Conservation (phyloP, 2,113 vertebrate genomes). For the Origma solitaria region DNA sequence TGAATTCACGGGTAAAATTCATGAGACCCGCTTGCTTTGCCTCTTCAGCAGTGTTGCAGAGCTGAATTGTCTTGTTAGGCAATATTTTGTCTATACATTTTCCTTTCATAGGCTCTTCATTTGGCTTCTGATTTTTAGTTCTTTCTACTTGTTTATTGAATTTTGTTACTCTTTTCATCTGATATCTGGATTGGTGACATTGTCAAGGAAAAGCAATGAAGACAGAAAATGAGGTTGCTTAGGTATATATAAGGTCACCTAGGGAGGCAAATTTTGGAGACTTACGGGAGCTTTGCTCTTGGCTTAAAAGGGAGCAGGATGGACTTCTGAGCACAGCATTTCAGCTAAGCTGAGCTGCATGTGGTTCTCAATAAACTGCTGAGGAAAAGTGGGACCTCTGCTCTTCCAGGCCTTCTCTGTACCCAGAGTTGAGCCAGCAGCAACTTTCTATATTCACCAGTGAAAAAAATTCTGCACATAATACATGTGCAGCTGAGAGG, state of each 20-base stretch:
- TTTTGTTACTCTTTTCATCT: conserved; percentile 14
- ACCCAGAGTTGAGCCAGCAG: neutral
- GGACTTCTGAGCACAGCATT: neutral
- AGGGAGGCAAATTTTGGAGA: neutral
- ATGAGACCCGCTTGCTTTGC: neutral
- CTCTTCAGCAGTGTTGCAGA: neutral
- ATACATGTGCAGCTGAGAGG: neutral
- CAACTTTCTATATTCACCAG: neutral
- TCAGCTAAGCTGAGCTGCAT: neutral
- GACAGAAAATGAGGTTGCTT: neutral
- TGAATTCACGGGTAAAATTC: neutral
- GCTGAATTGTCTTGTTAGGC: neutral
- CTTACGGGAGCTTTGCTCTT: neutral
- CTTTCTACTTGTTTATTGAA: neutral
- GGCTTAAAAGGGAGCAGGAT: neutral
- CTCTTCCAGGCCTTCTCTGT: neutral
- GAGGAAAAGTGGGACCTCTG: neutral
- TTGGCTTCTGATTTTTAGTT: neutral
- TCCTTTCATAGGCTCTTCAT: neutral
- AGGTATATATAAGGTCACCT: neutral
- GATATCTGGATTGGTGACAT: neutral
- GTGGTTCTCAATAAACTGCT: neutral
- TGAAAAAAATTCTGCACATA: neutral
- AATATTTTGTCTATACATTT: neutral
- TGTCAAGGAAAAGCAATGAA: neutral